phyloP scores from a whole-genome alignment of 35 echinoderm and acorn worm species.

The Apostichopus parvimensis region DNA sequence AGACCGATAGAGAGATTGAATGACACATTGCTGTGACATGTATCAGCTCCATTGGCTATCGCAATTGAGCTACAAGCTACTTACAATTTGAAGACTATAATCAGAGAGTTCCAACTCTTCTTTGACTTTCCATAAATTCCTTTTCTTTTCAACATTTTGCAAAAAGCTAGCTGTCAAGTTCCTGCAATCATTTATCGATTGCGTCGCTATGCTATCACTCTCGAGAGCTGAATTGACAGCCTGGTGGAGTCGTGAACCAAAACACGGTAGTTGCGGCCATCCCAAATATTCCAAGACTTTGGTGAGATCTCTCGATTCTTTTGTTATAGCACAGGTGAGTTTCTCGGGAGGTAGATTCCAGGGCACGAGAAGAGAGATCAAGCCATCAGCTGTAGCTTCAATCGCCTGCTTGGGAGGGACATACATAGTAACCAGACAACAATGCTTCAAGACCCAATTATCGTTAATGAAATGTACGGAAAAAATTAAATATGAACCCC shows the following conservation, averaged over 20 bases:
- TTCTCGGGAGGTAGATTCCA: conserved; percentile 45
- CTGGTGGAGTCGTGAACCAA: conserved; percentile 33
- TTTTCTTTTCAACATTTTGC: conserved; percentile 31
- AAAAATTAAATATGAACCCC: conserved; percentile 11
- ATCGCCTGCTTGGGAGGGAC: conserved; percentile 18
- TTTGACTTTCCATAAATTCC: conserved; percentile 18
- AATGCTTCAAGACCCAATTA: conserved; percentile 24
- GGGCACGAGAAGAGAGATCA: conserved; percentile 29
- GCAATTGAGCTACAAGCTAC: background rate
- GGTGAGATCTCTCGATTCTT: background rate
- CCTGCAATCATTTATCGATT: conserved; percentile 5
- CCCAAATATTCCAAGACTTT: conserved; percentile 26
- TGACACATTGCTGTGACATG: too few relatives aligned
- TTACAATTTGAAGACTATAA: conserved; percentile 29
- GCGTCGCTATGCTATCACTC: background rate
- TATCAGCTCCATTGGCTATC: too few relatives aligned
- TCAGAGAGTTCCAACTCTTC: conserved; percentile 24
- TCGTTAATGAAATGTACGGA: conserved; percentile 56
- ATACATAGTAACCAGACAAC: conserved; percentile 19
- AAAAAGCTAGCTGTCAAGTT: conserved; percentile 22
- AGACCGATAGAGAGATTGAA: too few relatives aligned
- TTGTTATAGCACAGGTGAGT: conserved; percentile 24
- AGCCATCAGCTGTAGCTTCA: background rate
- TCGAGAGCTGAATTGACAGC: conserved; percentile 2
- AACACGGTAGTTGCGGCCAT: conserved; percentile 37